Evolutionary conservation across 2,113 vertebrate species (phyloP).

Genomic region (Platanista minor): DNA sequence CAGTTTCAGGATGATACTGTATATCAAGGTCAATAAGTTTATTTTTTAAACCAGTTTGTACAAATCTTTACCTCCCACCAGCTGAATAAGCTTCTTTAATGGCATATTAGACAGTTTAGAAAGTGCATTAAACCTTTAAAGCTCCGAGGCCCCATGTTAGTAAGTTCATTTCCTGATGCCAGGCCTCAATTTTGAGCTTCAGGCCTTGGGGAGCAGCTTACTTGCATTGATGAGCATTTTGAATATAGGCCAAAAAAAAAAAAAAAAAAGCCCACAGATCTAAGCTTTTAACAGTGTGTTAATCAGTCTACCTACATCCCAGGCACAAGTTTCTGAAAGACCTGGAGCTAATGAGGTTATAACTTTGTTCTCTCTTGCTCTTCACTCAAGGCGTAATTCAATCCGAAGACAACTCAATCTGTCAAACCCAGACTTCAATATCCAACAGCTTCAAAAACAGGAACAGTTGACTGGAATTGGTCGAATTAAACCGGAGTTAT

Average conservation of each 20-base stretch:
- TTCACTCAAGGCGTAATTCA: conserved; percentile 89
- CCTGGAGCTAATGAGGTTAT: conserved; percentile 38
- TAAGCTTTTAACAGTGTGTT: background rate
- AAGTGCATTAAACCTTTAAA: conserved; percentile 39
- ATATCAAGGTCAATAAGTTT: background rate
- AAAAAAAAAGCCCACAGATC: background rate
- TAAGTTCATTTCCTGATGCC: conserved; percentile 42
- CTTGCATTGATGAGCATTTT: conserved; percentile 43
- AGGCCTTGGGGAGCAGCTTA: conserved; percentile 33
- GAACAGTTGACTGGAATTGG: conserved; percentile 94
- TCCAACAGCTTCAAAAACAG: conserved; percentile 97
- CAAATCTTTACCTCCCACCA: background rate
- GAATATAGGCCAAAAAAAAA: conserved; percentile 34
- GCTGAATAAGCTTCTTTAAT: conserved; percentile 2
- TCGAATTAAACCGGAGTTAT: conserved; percentile 95
- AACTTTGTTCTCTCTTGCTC: conserved; percentile 64
- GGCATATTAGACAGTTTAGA: background rate
- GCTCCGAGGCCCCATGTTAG: background rate
- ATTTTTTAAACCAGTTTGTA: conserved; percentile 11
- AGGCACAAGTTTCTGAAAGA: conserved; percentile 45
- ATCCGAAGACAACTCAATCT: conserved; percentile 95
- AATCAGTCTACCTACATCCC: background rate
- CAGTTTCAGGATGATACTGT: background rate
- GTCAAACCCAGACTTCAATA: conserved; percentile 97
- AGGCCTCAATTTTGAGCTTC: background rate